These are phyloP conservation scores for Cryptosula pallasiana DNA, from an alignment of 2,888 invertebrate genomes.

Conservation along the genomic window DNA sequence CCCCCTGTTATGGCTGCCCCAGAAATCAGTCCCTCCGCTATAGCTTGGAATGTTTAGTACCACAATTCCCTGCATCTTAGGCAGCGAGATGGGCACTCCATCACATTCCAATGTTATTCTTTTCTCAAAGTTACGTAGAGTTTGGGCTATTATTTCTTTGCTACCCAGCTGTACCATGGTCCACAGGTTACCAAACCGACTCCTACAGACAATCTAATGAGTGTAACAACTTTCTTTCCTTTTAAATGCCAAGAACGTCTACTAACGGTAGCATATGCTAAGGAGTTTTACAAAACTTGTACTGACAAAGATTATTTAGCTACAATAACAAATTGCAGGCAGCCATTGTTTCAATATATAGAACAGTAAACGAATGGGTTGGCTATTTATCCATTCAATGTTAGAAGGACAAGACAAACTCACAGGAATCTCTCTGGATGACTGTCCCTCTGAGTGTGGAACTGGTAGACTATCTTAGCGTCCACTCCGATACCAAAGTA, in stretches of 20 bases:
- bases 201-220: no score
- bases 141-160: slow-evolving; percentile 64
- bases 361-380: no score
- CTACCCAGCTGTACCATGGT: slow-evolving; percentile 68
- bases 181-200: slow-evolving; percentile 90
- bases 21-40: slow-evolving; percentile 97
- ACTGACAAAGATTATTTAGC: no score
- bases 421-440: slow-evolving; percentile 88
- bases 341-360: no score
- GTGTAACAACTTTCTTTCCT: no score
- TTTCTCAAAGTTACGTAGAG: slow-evolving; percentile 92
- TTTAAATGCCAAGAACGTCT: no score
- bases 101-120: slow-evolving; percentile 92
- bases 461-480: slow-evolving; percentile 93
- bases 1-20: slow-evolving; percentile 62
- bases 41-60: slow-evolving; percentile 94
- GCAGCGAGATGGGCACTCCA: slow-evolving; percentile 88
- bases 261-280: no score
- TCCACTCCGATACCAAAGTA: slow-evolving; percentile 98
- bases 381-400: no score
- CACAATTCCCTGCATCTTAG: slow-evolving; percentile 92
- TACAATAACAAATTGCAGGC: no score
- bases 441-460: slow-evolving; percentile 92
- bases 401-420: no score
- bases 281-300: no score